Percentiles rank a stretch among this genome's conserved stretches.
These are phyloP conservation scores for Desmophyllum pertusum DNA, from an alignment of 92 coral and sea anemone genomes.

Conservation along the genomic window DNA sequence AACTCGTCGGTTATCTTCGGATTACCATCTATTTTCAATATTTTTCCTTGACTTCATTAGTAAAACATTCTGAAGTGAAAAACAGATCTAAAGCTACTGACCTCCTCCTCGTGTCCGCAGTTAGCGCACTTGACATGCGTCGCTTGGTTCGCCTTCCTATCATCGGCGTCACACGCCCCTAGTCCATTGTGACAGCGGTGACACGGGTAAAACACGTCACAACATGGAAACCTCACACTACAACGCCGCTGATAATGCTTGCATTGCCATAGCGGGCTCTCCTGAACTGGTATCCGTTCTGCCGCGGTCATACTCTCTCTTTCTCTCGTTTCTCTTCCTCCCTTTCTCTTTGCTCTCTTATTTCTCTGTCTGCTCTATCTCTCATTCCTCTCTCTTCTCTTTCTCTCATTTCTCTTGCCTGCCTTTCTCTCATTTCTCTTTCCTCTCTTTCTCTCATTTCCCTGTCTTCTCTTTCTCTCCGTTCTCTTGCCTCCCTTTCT, in stretches of 20 bases:
- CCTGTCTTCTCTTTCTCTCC: neutral
- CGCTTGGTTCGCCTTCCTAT: conserved; percentile 71
- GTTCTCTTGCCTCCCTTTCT: conserved; percentile 20
- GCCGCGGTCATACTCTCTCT: neutral
- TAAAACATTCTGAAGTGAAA: neutral
- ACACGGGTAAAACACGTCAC: conserved; percentile 72
- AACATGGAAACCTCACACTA: conserved; percentile 74
- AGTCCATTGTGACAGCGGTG: conserved; percentile 93
- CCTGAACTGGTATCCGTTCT: conserved; percentile 25
- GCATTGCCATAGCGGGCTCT: conserved; percentile 67
- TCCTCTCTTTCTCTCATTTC: neutral
- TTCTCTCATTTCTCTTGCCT: conserved; percentile 17
- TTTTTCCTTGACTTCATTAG: too few species aligned
- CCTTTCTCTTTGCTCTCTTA: neutral
- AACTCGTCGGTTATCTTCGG: neutral
- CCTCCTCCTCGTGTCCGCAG: conserved; percentile 75
- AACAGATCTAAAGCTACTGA: neutral
- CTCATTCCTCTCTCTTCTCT: conserved; percentile 16
- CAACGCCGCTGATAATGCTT: conserved; percentile 83
- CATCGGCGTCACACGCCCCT: conserved; percentile 59
- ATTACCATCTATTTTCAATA: too few species aligned
- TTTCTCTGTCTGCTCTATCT: neutral
- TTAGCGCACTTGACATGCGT: conserved; percentile 65
- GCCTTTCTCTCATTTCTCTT: conserved; percentile 14
- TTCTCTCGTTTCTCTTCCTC: neutral